Base-by-base conservation (phyloP, 2,888 invertebrate genomes). In the Bembecia ichneumoniformis region DNA sequence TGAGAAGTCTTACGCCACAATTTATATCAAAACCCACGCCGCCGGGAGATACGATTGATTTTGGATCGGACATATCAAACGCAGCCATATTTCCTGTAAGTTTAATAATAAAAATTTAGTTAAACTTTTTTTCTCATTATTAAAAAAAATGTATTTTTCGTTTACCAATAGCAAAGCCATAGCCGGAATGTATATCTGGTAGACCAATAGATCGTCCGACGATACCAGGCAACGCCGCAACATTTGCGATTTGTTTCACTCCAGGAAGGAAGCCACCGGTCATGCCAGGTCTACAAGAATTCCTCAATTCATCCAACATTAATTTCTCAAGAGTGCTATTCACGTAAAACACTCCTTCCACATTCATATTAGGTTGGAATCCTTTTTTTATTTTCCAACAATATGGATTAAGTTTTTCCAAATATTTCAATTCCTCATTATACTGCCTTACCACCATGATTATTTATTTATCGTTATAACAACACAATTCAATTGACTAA, bases 11-110 rank as follows among this genome's bases (percentile, higher is more conserved):
- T 1, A 99, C 99, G 3, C 99, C 99, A 87, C 99, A 99, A 74
- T 99, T 99, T 36, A 99, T 99, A 82, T 99, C 99, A 84, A 99
- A 99, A 5, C 99, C 99, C 14, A 99, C 99, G 51, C 99, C 99
- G 49, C 99, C 97, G 14, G 99, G 99, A 4, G 97, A 97, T 3
- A 98, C 98, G 56, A 99, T 95, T 4, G 99, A 94, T 55, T 92
- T 89, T 0, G 97, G 96, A 86, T 99, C 91, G 60, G 92, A 89
- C 84, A 96, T 93, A 81, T 99, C 99, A 87, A 99, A 99, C 3
- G 99, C 99, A 55, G 99, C 99, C 96, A 99, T 98, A 77, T 99
- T 99, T 49, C 98, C 94, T 93, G 62, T 52, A 72, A 72, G 28
- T 28, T 40, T 40, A n/a, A 40, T 40, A 13, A 13, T 36, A n/a